Percentiles rank a stretch among this genome's conserved stretches.
Evolutionary conservation across 2,797 vertebrate species (phyloP).

Genomic region (Enteromius trimaculatus): DNA sequence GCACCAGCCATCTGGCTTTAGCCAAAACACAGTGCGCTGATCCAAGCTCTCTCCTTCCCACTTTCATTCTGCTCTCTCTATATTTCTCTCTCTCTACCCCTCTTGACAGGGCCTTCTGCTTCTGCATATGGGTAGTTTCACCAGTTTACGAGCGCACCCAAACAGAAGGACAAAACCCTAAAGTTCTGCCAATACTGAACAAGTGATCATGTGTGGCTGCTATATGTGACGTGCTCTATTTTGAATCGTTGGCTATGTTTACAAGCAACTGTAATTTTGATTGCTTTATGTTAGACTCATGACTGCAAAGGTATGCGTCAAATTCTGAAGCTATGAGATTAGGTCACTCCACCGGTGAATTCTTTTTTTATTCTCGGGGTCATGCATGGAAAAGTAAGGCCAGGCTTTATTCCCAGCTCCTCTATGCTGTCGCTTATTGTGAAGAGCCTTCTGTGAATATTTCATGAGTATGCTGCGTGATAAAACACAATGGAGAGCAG

Average conservation of each 20-base stretch:
- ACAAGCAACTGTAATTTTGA: background rate
- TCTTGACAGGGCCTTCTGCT: conserved; percentile 51
- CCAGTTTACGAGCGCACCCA: conserved; percentile 46
- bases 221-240: background rate
- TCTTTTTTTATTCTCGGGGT: conserved; percentile 46
- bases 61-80: conserved; percentile 40
- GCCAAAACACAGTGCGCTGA: conserved; percentile 63
- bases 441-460: conserved; percentile 71
- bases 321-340: background rate
- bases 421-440: conserved; percentile 60
- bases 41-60: conserved; percentile 43
- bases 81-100: conserved; percentile 40
- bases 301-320: conserved; percentile 21
- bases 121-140: conserved; percentile 55
- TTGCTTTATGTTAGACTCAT: background rate
- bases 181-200: conserved; percentile 48
- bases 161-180: conserved; percentile 59
- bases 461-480: conserved; percentile 69
- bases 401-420: conserved; percentile 65
- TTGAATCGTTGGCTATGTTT: background rate
- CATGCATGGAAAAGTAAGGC: conserved; percentile 72
- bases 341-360: conserved; percentile 18
- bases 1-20: conserved; percentile 72
- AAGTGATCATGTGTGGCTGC: conserved; percentile 38
- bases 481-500: conserved; percentile 33